Percentiles rank a stretch among this genome's conserved stretches.
Evolutionary conservation across 1,140 invertebrate species (phyloP).

Genomic region (Caenorhabditis remanei): DNA sequence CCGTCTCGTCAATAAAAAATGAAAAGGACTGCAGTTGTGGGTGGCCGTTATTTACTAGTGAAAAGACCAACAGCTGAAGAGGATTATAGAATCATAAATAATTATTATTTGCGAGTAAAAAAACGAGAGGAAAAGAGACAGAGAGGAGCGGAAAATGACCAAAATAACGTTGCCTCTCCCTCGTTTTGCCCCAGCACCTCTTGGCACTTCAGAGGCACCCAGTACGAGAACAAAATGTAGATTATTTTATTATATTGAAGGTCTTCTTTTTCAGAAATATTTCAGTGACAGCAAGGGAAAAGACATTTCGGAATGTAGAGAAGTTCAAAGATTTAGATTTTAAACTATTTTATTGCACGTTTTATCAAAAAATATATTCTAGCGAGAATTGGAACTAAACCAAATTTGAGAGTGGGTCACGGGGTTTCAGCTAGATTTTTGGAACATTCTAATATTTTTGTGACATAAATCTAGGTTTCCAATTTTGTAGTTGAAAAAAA

Average conservation of each 20-base stretch:
- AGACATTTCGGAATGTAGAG: too few species aligned
- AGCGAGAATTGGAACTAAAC: too few species aligned
- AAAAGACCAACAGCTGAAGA: slow-evolving; percentile 49
- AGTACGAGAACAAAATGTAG: slow-evolving; percentile 2
- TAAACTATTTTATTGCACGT: too few species aligned
- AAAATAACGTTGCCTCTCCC: slow-evolving; percentile 15
- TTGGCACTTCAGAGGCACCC: slow-evolving; percentile 5
- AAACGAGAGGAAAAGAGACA: not conserved
- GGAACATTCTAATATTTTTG: too few species aligned
- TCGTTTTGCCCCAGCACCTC: slow-evolving; percentile 19
- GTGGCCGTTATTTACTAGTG: slow-evolving; percentile 24
- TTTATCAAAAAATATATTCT: too few species aligned
- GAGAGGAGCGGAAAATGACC: slow-evolving; percentile 28
- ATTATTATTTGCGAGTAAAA: slow-evolving; percentile 47
- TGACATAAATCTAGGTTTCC: too few species aligned
- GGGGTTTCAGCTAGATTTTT: too few species aligned
- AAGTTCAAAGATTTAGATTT: too few species aligned
- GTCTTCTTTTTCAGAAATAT: slow-evolving; percentile 11
- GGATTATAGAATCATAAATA: slow-evolving; percentile 52
- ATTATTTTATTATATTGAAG: slow-evolving; percentile 22
- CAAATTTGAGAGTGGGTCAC: too few species aligned
- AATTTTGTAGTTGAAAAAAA: too few species aligned
- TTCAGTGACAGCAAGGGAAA: not conserved
- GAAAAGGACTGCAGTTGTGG: not conserved
- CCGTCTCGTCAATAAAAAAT: not conserved